Evolutionary conservation across 2,888 invertebrate genomes (phyloP).

Genomic region (Blastobasis lacticolella): DNA sequence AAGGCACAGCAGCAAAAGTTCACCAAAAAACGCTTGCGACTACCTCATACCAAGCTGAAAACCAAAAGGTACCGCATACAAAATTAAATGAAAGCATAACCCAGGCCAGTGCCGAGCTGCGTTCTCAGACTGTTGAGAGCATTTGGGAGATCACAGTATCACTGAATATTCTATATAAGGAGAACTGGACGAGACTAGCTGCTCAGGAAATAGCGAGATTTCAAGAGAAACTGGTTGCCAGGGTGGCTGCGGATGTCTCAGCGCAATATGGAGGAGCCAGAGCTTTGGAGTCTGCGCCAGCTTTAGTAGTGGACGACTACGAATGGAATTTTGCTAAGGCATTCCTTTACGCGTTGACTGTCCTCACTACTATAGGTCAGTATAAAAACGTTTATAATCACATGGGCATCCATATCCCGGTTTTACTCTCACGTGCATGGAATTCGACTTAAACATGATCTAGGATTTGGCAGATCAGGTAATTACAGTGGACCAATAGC

Average conservation of each 20-base stretch:
- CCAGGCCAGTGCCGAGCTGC: slow-evolving; percentile 58
- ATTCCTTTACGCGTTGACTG: slow-evolving; percentile 94
- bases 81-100: slow-evolving; percentile 55
- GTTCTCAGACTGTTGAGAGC: slow-evolving; percentile 84
- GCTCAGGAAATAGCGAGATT: slow-evolving; percentile 81
- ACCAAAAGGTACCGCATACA: slow-evolving; percentile 43
- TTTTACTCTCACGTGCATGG: too few relatives aligned
- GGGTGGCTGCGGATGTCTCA: slow-evolving; percentile 83
- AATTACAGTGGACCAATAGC: too few relatives aligned
- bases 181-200: slow-evolving; percentile 91
- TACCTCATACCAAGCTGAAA: slow-evolving; percentile 61
- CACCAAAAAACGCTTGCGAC: slow-evolving; percentile 68
- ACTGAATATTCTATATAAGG: slow-evolving; percentile 89
- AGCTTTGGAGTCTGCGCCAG: slow-evolving; percentile 60
- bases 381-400: too few relatives aligned
- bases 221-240: slow-evolving; percentile 86
- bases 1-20: slow-evolving; percentile 76
- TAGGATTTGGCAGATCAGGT: too few relatives aligned
- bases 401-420: too few relatives aligned
- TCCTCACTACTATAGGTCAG: slow-evolving; percentile 90
- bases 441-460: too few relatives aligned
- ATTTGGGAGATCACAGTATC: slow-evolving; percentile 94
- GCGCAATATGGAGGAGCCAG: slow-evolving; percentile 66
- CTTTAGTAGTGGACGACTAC: slow-evolving; percentile 71
- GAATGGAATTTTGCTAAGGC: slow-evolving; percentile 94